Conservation (phyloP, 1,140 invertebrate species). For the Drosophila aff. region DNA sequence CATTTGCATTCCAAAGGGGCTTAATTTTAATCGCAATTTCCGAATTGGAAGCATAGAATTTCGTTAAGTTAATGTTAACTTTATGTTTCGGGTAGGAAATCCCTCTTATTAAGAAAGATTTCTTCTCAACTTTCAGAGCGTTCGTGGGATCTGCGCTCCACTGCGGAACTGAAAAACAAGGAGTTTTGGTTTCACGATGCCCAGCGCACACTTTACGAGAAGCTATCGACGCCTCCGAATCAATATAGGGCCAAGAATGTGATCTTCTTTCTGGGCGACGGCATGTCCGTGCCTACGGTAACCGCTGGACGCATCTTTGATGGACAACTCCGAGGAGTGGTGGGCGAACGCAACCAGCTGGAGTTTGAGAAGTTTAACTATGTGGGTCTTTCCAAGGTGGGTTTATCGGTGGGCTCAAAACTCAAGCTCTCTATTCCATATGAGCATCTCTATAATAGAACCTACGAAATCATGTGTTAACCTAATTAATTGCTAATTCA, state of each 20-base stretch:
- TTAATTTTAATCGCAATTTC: neutral
- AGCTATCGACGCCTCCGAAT: conserved; percentile 55
- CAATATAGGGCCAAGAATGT: conserved; percentile 89
- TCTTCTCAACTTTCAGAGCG: conserved; percentile 31
- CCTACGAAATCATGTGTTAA: neutral
- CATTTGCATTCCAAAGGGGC: neutral
- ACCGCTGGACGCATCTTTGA: conserved; percentile 90
- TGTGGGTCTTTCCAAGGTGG: conserved; percentile 90
- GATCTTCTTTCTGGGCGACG: conserved; percentile 92
- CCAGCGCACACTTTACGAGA: conserved; percentile 62
- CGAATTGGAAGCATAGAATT: neutral
- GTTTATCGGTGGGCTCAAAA: neutral
- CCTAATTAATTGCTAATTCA: conserved; percentile 13
- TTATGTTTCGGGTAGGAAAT: neutral
- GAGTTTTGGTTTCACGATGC: conserved; percentile 77
- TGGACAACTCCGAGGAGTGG: conserved; percentile 87
- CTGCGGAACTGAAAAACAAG: conserved; percentile 52
- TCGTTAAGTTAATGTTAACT: neutral
- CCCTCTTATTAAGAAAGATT: neutral
- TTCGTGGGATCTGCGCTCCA: conserved; percentile 51
- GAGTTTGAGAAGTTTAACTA: conserved; percentile 92
- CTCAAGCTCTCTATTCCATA: too few relatives aligned
- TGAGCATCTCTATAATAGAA: neutral
- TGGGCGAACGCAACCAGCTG: conserved; percentile 89
- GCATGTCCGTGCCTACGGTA: conserved; percentile 91